These are phyloP conservation scores for Oryzias melastigma DNA, from an alignment of 2,113 vertebrate genomes.

Conservation along the genomic window DNA sequence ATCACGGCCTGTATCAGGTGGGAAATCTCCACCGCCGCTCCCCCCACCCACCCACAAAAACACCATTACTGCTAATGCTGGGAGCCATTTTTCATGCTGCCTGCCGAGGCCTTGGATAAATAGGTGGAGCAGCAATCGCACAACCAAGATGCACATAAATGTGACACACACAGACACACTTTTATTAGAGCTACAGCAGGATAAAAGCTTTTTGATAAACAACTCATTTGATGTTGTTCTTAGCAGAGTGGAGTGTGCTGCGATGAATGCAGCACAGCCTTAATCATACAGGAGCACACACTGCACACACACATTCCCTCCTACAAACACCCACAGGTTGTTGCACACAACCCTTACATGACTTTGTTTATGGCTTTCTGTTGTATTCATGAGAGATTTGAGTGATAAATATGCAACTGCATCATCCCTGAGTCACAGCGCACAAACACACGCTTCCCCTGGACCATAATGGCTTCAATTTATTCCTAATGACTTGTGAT, in stretches of 20 bases:
- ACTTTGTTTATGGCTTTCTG: slow-evolving; percentile 26
- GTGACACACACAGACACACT: slow-evolving; percentile 36
- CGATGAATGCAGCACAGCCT: slow-evolving; percentile 27
- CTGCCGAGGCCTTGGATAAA: slow-evolving; percentile 38
- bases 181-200: slow-evolving; percentile 39
- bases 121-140: slow-evolving; percentile 24
- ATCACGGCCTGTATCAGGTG: slow-evolving; percentile 98
- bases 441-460: slow-evolving; percentile 7
- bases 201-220: slow-evolving; percentile 79
- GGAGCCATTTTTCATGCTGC: slow-evolving; percentile 67
- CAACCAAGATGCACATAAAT: slow-evolving; percentile 16
- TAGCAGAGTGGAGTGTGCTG: slow-evolving; percentile 39
- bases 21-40: slow-evolving; percentile 26
- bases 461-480: slow-evolving; percentile 64
- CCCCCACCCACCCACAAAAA: slow-evolving; percentile 35
- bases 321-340: slow-evolving; percentile 17
- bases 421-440: slow-evolving; percentile 2
- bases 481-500: slow-evolving; percentile 63
- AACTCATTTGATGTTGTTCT: slow-evolving; percentile 63
- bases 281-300: slow-evolving; percentile 37
- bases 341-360: slow-evolving; percentile 7
- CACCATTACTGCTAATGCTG: slow-evolving; percentile 57
- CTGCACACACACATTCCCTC: slow-evolving; percentile 14
- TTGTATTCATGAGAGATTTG: slow-evolving; percentile 23
- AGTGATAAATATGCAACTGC: slow-evolving; percentile 20